Percentiles rank a stretch among this genome's conserved stretches.
Evolutionary conservation across 2,888 invertebrate genomes (phyloP).

Genomic region (Selenia dentaria): DNA sequence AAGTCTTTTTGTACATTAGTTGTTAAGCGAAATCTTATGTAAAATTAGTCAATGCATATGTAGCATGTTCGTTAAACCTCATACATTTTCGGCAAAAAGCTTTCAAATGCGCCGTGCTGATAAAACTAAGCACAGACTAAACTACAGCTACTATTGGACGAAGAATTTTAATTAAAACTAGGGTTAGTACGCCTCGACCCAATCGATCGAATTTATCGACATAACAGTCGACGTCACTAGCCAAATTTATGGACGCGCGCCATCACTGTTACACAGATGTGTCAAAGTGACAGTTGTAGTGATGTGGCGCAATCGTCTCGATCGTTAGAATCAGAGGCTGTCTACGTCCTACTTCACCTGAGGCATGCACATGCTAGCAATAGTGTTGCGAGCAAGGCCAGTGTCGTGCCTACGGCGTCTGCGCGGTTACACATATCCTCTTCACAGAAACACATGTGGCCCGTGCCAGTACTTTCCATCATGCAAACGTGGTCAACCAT

Average conservation of each 20-base stretch:
- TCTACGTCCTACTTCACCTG: conserved; percentile 75
- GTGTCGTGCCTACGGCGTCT: conserved; percentile 50
- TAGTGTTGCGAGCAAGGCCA: conserved; percentile 57
- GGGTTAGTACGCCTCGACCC: conserved; percentile 54
- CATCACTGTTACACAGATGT: conserved; percentile 21
- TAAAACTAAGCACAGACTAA: conserved; percentile 68
- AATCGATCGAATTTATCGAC: conserved; percentile 58
- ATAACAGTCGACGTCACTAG: conserved; percentile 28
- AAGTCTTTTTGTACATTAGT: conserved; percentile 25
- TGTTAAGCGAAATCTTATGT: conserved; percentile 25
- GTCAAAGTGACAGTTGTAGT: conserved; percentile 17
- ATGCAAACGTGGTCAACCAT: conserved; percentile 99
- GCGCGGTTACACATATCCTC: conserved; percentile 95
- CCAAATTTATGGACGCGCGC: conserved; percentile 24
- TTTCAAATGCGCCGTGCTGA: conserved; percentile 45
- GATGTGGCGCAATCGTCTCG: conserved; percentile 24
- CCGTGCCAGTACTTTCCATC: conserved; percentile 99
- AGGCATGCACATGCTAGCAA: conserved; percentile 76
- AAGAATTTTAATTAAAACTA: conserved; percentile 68
- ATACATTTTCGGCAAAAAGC: conserved; percentile 24
- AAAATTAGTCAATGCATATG: conserved; percentile 23
- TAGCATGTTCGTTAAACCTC: conserved; percentile 17
- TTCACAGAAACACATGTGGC: conserved; percentile 99
- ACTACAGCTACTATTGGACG: conserved; percentile 79
- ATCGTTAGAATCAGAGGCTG: conserved; percentile 51